Conservation (phyloP, 2,888 invertebrate genomes). For the Pogonocherus hispidulus region DNA sequence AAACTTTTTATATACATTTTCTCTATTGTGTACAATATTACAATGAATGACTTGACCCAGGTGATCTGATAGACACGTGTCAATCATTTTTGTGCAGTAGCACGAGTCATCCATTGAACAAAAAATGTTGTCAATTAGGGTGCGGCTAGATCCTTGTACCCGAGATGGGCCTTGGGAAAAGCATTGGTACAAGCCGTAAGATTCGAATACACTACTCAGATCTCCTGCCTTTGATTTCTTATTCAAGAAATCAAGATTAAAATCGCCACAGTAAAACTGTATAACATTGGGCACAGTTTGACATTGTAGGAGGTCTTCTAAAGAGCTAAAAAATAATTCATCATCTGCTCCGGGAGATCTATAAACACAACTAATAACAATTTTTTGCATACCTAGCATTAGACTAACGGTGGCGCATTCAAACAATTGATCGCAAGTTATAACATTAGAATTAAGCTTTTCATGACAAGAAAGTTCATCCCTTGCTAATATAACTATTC, state of each 20-base stretch:
- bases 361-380: background rate
- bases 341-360: background rate
- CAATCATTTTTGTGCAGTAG: too few species aligned
- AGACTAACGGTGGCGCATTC: background rate
- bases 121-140: too few species aligned
- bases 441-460: background rate
- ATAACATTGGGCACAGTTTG: background rate
- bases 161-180: background rate
- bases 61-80: too few species aligned
- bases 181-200: background rate
- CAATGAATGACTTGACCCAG: too few species aligned
- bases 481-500: slow-evolving; percentile 3
- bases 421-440: background rate
- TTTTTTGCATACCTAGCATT: background rate
- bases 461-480: background rate
- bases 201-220: background rate
- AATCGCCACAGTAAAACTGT: slow-evolving; percentile 1
- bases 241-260: background rate
- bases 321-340: background rate
- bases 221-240: background rate
- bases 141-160: too few species aligned
- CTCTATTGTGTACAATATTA: too few species aligned
- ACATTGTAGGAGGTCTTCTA: background rate
- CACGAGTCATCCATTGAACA: too few species aligned
- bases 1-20: too few species aligned